phyloP scores from a whole-genome alignment of 2,888 invertebrate species.

The Cheilosia urbana region DNA sequence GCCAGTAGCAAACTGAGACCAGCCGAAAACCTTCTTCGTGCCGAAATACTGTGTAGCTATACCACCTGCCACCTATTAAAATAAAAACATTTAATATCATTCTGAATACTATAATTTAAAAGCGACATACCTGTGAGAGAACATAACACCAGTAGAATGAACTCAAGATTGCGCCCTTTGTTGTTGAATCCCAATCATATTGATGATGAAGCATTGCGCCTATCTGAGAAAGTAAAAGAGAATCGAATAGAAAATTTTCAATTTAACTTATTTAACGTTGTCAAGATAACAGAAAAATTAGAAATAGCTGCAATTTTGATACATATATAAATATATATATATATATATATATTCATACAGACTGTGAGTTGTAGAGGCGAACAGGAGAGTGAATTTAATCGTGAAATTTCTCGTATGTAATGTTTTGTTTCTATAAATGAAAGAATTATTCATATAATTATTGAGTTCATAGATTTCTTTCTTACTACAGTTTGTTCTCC shows the following conservation, averaged over 20 bases:
- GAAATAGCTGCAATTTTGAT: too few relatives aligned
- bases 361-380: too few relatives aligned
- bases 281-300: too few relatives aligned
- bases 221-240: conserved; percentile 21
- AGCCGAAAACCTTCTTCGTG: conserved; percentile 89
- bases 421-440: too few relatives aligned
- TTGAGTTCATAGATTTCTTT: too few relatives aligned
- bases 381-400: too few relatives aligned
- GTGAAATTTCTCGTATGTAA: too few relatives aligned
- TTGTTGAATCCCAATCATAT: conserved; percentile 87
- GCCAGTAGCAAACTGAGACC: conserved; percentile 89
- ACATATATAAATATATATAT: too few relatives aligned
- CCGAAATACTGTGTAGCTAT: conserved; percentile 89
- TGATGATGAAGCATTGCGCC: conserved; percentile 77
- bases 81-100: not conserved
- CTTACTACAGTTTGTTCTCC: too few relatives aligned
- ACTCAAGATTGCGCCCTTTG: conserved; percentile 87
- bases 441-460: too few relatives aligned
- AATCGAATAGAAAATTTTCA: not conserved
- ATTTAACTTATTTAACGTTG: too few relatives aligned
- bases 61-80: conserved; percentile 86
- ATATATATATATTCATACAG: too few relatives aligned
- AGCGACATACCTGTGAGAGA: conserved; percentile 85
- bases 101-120: not conserved
- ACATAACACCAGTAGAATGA: conserved; percentile 91